Percentiles rank a stretch among this genome's conserved stretches.
Conservation (phyloP, 2,888 invertebrate species). For the Elmis aenea region DNA sequence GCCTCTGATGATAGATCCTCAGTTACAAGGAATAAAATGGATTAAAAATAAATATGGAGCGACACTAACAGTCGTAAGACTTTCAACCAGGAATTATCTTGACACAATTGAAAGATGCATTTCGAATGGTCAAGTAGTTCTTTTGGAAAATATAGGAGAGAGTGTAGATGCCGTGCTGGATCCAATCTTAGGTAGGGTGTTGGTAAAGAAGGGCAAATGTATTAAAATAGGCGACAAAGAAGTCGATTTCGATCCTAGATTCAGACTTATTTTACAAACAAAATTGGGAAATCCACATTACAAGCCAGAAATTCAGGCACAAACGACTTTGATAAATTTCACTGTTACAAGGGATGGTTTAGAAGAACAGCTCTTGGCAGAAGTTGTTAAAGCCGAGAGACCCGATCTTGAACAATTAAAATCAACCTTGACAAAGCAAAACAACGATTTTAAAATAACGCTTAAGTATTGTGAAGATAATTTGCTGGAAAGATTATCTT, state of each 20-base stretch:
- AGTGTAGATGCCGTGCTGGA: conserved; percentile 86
- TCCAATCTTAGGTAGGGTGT: conserved; percentile 78
- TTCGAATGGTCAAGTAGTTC: conserved; percentile 66
- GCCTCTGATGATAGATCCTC: conserved; percentile 95
- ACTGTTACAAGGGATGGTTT: conserved; percentile 89
- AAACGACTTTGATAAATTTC: conserved; percentile 92
- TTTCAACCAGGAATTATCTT: conserved; percentile 77
- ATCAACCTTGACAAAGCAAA: conserved; percentile 80
- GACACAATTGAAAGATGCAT: conserved; percentile 68
- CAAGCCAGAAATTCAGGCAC: conserved; percentile 95
- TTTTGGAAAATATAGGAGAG: conserved; percentile 89
- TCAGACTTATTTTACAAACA: conserved; percentile 83
- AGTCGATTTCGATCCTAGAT: conserved; percentile 78
- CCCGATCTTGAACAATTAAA: conserved; percentile 85
- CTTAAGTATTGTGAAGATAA: conserved; percentile 90
- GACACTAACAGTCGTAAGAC: conserved; percentile 66
- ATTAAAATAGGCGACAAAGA: conserved; percentile 88
- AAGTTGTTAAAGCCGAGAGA: conserved; percentile 88
- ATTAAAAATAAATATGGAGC: conserved; percentile 83
- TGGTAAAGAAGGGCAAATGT: conserved; percentile 80
- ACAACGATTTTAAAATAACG: conserved; percentile 91
- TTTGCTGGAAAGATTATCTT: conserved; percentile 75
- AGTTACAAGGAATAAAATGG: conserved; percentile 88
- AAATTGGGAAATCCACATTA: conserved; percentile 95
- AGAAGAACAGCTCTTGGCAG: conserved; percentile 89